phyloP scores from a whole-genome alignment of 2,797 vertebrate genomes.

The Sebastes kiyomatsui region DNA sequence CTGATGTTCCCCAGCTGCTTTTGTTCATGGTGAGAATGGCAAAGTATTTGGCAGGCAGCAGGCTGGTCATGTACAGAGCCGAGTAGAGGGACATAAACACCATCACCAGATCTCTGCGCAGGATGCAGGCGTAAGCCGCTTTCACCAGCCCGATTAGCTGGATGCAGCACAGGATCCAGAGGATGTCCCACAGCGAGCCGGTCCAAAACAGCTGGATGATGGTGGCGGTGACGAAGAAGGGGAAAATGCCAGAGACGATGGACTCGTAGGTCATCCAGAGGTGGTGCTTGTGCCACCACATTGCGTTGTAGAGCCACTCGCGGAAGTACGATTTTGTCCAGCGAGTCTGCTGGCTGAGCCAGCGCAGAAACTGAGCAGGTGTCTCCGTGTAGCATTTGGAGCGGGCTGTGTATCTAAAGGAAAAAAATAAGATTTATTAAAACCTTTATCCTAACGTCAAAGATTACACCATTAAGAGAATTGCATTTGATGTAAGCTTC shows the following conservation, averaged over 20 bases:
- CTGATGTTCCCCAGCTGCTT: constrained; percentile 91
- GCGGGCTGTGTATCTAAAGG: constrained; percentile 85
- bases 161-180: constrained; percentile 91
- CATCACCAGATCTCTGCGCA: constrained; percentile 83
- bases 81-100: constrained; percentile 91
- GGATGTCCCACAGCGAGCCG: constrained; percentile 87
- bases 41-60: constrained; percentile 91
- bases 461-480: neutral
- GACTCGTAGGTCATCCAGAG: constrained; percentile 95
- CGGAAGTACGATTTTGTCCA: constrained; percentile 94
- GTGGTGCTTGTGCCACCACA: constrained; percentile 94
- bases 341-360: constrained; percentile 92
- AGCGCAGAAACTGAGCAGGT: constrained; percentile 87
- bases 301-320: constrained; percentile 91
- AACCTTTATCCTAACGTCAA: neutral
- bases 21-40: constrained; percentile 90
- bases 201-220: constrained; percentile 88
- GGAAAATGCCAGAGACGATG: constrained; percentile 90
- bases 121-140: constrained; percentile 84
- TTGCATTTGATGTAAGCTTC: constrained; percentile 16
- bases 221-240: constrained; percentile 90
- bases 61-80: constrained; percentile 89
- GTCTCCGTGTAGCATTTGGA: constrained; percentile 92
- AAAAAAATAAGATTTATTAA: neutral
- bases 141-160: constrained; percentile 89